Conservation (phyloP, 2,888 invertebrate species). For the Cataglyphis livida region DNA sequence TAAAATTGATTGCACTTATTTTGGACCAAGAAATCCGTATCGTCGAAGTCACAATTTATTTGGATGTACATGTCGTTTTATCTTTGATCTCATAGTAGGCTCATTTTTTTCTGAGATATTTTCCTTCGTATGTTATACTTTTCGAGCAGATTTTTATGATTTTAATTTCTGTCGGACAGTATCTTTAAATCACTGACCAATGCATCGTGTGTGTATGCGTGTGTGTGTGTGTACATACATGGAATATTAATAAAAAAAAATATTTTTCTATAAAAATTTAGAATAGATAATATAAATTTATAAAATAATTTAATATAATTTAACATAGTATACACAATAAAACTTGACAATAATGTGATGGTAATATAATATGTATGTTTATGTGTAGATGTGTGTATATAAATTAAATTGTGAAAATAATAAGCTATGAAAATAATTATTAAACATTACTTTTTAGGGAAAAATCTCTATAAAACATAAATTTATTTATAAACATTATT, state of each 20-base stretch:
- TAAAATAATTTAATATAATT: slow-evolving; percentile 15
- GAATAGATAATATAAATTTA: not conserved
- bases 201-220: not conserved
- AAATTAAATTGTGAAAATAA: not conserved
- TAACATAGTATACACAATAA: slow-evolving; percentile 3
- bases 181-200: slow-evolving; percentile 3
- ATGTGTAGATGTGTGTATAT: not conserved
- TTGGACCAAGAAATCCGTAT: slow-evolving; percentile 24
- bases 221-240: not conserved
- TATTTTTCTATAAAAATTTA: not conserved
- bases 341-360: not conserved
- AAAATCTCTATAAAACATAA: not conserved
- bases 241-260: not conserved
- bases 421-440: not conserved
- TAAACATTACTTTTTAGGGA: not conserved
- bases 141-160: not conserved
- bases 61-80: not conserved
- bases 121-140: not conserved
- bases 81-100: not conserved
- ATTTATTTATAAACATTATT: not conserved
- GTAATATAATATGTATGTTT: slow-evolving; percentile 1
- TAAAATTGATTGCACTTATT: slow-evolving; percentile 31
- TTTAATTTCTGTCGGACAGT: not conserved
- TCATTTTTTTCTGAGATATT: not conserved
- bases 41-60: slow-evolving; percentile 7